Evolutionary conservation across 2,888 invertebrate genomes (phyloP).

Genomic region (Athripsodes cinereus): DNA sequence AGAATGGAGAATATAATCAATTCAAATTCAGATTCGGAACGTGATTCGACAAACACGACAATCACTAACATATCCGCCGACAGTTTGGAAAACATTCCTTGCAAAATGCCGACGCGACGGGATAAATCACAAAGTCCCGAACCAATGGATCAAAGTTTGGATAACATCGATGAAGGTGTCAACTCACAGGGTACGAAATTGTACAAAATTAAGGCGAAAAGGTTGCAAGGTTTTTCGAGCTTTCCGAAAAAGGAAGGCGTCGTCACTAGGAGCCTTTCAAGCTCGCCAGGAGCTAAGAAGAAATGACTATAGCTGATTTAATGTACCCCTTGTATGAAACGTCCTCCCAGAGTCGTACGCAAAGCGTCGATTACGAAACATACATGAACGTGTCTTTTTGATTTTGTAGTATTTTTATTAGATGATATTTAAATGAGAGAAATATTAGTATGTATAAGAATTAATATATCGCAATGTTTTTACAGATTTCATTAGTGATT

Average conservation of each 20-base stretch:
- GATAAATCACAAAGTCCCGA: slow-evolving; percentile 43
- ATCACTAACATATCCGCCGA: slow-evolving; percentile 47
- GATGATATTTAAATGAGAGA: no score
- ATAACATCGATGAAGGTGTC: slow-evolving; percentile 43
- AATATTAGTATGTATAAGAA: no score
- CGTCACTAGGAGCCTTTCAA: slow-evolving; percentile 44
- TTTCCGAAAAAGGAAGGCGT: slow-evolving; percentile 44
- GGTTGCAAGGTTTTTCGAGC: slow-evolving; percentile 40
- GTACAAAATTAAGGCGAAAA: slow-evolving; percentile 46
- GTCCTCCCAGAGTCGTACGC: neutral
- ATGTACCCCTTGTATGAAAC: neutral
- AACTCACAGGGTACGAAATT: slow-evolving; percentile 48
- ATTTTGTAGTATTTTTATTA: no score
- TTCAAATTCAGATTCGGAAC: slow-evolving; percentile 39
- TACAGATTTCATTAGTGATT: no score
- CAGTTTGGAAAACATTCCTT: slow-evolving; percentile 37
- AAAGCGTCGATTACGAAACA: no score
- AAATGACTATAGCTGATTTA: slow-evolving; percentile 37
- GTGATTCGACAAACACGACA: slow-evolving; percentile 48
- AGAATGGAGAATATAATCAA: slow-evolving; percentile 28
- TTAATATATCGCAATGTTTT: no score
- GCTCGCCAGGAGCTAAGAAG: slow-evolving; percentile 44
- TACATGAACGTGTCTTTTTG: no score
- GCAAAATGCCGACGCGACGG: slow-evolving; percentile 42
- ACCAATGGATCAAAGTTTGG: slow-evolving; percentile 47